Conservation (phyloP, 1,140 invertebrate genomes). For the Saxidomus purpurata region DNA sequence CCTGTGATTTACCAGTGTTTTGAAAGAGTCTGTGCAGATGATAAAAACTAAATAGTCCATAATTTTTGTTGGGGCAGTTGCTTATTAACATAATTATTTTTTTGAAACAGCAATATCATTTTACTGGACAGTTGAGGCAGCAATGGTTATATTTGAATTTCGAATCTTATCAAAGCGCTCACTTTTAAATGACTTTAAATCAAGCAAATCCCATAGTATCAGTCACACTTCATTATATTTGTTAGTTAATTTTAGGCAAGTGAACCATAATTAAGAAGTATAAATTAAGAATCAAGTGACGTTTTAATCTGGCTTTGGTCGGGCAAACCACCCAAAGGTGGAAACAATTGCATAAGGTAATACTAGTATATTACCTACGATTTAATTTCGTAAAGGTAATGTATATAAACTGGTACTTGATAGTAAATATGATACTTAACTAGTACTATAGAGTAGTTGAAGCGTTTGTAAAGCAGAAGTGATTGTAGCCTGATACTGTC, state of each 20-base stretch:
- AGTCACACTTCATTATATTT: background rate
- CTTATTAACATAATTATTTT: no score
- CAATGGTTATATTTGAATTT: no score
- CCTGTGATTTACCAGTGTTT: no score
- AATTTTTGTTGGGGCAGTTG: no score
- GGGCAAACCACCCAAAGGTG: constrained; percentile 5
- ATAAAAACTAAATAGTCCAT: no score
- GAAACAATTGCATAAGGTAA: constrained; percentile 30
- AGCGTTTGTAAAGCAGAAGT: constrained; percentile 43
- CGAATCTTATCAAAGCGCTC: no score
- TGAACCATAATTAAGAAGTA: constrained; percentile 28
- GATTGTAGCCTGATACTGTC: constrained; percentile 56
- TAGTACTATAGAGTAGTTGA: constrained; percentile 45
- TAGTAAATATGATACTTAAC: constrained; percentile 50
- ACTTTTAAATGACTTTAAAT: no score
- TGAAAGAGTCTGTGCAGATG: no score
- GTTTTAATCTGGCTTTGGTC: constrained; percentile 42
- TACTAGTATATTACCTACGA: background rate
- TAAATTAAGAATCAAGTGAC: constrained; percentile 36
- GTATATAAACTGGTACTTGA: background rate
- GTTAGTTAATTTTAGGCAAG: background rate
- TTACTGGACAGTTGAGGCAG: no score
- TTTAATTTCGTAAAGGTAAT: constrained; percentile 38
- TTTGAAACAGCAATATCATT: no score
- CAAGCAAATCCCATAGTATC: no score